phyloP scores from a whole-genome alignment of 1,140 invertebrate species.

The Drosophila eugracilis region DNA sequence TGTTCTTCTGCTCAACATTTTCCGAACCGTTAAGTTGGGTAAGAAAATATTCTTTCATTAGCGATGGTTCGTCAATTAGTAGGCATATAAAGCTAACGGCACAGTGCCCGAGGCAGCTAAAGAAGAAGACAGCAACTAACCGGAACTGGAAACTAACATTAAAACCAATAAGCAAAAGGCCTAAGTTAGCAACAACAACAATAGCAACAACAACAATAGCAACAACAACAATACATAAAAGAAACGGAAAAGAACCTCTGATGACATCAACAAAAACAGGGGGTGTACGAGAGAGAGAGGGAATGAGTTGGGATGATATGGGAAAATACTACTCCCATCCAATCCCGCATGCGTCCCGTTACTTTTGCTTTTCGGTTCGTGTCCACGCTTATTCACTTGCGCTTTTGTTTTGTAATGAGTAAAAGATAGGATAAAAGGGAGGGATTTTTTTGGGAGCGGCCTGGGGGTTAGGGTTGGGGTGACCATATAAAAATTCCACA shows the following conservation, averaged over 20 bases:
- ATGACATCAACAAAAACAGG: slow-evolving; percentile 48
- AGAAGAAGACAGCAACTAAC: slow-evolving; percentile 37
- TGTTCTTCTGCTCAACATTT: slow-evolving; percentile 36
- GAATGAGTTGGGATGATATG: background rate
- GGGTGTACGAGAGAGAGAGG: slow-evolving; percentile 2
- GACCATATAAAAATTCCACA: slow-evolving; percentile 48
- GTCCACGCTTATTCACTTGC: slow-evolving; percentile 76
- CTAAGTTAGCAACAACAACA: slow-evolving; percentile 15
- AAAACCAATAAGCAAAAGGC: slow-evolving; percentile 61
- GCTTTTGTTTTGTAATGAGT: slow-evolving; percentile 55
- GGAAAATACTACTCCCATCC: too few species aligned
- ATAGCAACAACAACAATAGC: slow-evolving; percentile 10
- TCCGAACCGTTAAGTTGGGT: slow-evolving; percentile 67
- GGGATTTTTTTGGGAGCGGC: slow-evolving; percentile 2
- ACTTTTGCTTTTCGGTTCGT: slow-evolving; percentile 42
- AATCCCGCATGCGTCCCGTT: slow-evolving; percentile 58
- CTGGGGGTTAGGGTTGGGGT: background rate
- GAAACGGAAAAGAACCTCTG: slow-evolving; percentile 35
- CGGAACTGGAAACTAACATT: slow-evolving; percentile 68
- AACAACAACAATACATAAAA: slow-evolving; percentile 18
- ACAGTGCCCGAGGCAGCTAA: slow-evolving; percentile 16
- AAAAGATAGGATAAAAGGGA: background rate
- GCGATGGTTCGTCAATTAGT: slow-evolving; percentile 65
- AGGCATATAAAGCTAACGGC: slow-evolving; percentile 66
- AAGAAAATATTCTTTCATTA: slow-evolving; percentile 71